Base-by-base conservation (phyloP, 2,888 invertebrate species). In the Schrankia costaestrigalis region DNA sequence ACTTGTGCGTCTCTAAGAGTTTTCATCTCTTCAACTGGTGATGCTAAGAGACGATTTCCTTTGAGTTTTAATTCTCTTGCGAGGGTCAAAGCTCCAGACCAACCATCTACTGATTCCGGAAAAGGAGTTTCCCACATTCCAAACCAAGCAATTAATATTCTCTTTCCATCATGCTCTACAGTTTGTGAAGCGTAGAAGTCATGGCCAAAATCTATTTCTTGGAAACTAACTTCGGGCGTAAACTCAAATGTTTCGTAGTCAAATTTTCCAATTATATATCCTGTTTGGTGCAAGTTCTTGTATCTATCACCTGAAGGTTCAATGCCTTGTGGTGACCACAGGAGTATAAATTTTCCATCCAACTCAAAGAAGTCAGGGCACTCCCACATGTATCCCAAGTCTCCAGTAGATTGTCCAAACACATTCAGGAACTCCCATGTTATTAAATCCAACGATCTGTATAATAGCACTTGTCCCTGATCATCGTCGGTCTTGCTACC, bases 291-390 rank as follows among this genome's bases (percentile, higher is more conserved):
- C 2, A 62, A 44, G 26, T 86, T 87, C 37, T 82, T 83, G 48
- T 72, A 87, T 39, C 84, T 68, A 34, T 88, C 83, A 1, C 84
- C 88, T 48, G 72, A 47, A 1, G 78, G 66, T 13, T 63, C 52
- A 26, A 88, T 49, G 3, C 87, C 86, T 59, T 87, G 86, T 0
- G 87, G 83, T 1, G 86, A 89, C 62, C 87, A 70, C 1, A 89
- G 58, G 3, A 89, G 49, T 0, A 89, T 57, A 32, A 73, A 72
- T 38, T 76, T 89, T 10, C 83, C 83, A 17, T 77, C 66, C 2
- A 89, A 52, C 42, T 87, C 78, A 15, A 89, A 89, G 36, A 89
- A 82, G 43, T 89, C 89, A 0, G 89, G 89, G 42, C 89, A 89
- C 47, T 89, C 89, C 85, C 87, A 89, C 85, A 89, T 87, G 32